Conservation (phyloP, 2,113 vertebrate species). For the Cryptomyrus ogoouensis region DNA sequence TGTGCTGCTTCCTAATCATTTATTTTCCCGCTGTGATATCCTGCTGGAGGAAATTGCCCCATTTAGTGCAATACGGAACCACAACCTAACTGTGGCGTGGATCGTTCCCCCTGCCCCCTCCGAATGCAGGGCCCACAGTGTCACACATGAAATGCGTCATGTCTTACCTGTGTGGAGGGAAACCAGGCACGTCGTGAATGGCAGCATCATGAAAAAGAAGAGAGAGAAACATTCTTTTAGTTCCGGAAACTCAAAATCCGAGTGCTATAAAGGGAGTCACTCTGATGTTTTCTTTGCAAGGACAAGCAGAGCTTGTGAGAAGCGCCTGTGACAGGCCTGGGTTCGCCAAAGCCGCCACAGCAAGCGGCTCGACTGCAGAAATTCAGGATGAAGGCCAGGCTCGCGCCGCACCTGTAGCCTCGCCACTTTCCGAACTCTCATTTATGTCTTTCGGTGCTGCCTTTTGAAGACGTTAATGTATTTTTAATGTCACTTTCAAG, state of each 20-base stretch:
- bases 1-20: background rate
- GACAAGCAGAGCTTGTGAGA: background rate
- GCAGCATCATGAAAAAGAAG: conserved; percentile 27
- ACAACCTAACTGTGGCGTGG: background rate
- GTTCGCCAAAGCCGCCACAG: background rate
- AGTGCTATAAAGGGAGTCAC: background rate
- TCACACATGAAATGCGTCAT: background rate
- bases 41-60: background rate
- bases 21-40: background rate
- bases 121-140: background rate
- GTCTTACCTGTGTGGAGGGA: conserved; percentile 30
- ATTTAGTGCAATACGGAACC: background rate
- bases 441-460: background rate
- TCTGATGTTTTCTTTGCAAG: background rate
- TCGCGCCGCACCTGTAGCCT: background rate
- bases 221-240: conserved; percentile 22
- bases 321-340: background rate
- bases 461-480: conserved; percentile 9
- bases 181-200: background rate
- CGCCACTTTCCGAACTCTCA: background rate
- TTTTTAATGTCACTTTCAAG: conserved; percentile 18
- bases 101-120: background rate
- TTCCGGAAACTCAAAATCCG: background rate
- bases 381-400: background rate
- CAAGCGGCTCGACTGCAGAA: no score